These are phyloP conservation scores for Drosophila fungiperda DNA, from an alignment of 2,888 invertebrate genomes.

Conservation along the genomic window DNA sequence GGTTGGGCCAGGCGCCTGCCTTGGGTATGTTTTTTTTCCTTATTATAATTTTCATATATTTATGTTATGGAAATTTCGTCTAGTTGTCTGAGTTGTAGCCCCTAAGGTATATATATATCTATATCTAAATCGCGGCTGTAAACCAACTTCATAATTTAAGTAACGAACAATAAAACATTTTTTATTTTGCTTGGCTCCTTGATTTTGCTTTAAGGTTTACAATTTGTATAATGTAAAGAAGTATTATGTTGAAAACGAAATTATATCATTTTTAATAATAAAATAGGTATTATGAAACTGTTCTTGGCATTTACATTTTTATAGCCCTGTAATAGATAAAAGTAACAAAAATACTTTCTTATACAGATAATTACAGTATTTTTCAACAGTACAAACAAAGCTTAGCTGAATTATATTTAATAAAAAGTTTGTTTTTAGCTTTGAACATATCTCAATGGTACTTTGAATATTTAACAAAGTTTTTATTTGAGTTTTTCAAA, in stretches of 20 bases:
- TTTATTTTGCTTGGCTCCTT: not conserved
- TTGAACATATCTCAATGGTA: too few relatives aligned
- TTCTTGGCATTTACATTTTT: not conserved
- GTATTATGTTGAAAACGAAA: not conserved
- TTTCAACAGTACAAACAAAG: not conserved
- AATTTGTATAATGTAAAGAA: too few relatives aligned
- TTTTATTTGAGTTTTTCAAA: too few relatives aligned
- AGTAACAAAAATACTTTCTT: not conserved
- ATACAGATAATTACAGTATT: not conserved
- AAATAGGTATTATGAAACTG: not conserved
- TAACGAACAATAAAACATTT: not conserved
- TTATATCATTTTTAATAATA: not conserved
- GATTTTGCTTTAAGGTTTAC: not conserved
- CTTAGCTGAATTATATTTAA: not conserved
- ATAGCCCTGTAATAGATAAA: not conserved
- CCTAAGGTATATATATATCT: not conserved
- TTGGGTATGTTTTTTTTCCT: constrained; percentile 85
- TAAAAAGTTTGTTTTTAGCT: too few relatives aligned
- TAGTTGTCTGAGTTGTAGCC: not conserved
- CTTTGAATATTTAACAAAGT: too few relatives aligned
- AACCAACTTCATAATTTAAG: not conserved
- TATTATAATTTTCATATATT: not conserved
- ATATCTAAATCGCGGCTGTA: not conserved
- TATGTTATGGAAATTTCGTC: not conserved
- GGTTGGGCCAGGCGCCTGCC: constrained; percentile 88